Evolutionary conservation across 2,797 vertebrate species (phyloP), one percentile per base, ranked within the genome.

Genomic region (Chelon auratus): DNA sequence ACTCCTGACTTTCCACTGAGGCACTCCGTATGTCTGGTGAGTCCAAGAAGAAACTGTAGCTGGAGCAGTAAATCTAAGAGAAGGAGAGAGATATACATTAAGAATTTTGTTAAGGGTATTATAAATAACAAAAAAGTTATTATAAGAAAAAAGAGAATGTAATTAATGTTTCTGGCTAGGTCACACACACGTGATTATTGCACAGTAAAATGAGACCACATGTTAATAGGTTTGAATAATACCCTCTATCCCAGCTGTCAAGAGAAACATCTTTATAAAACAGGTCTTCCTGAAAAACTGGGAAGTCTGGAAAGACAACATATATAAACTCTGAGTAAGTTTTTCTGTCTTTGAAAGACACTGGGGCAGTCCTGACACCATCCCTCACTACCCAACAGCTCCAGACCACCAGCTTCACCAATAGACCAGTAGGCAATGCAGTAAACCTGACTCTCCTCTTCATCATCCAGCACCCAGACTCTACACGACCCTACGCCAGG

Each of bases 51-150:
- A 98, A 98, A 81, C 94, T 77, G 72, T 94, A 95, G 86, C 91
- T 90, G 78, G 94, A 95, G 83, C 97, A 98, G 86, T 93, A 95
- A 80, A 98, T 94, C 97, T 98, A 85, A 67, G n/a, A 24, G 52
- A 58, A 5, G 4, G 5, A 22, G 45, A 47, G 9, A 47, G 17
- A 10, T 18, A 18, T n/a, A 47, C 45, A 47, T 47, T 9, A 1
- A 18, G 17, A 3, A 18, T 9, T 18, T 8, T 43, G 15, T 43
- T 42, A n/a, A n/a, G 17, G 43, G 15, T 17, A 22, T 22, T 22
- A 22, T 22, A 22, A 22, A 22, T 22, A 22, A 22, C 22, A 22
- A 22, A 22, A 1, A n/a, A 15, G 43, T 9, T n/a, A n/a, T 2
- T 45, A 9, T 17, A 45, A 12, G 17, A n/a, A 43, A 43, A 45